These are phyloP conservation scores for Cheilosia impressa DNA, from an alignment of 2,888 invertebrate genomes.

Conservation along the genomic window DNA sequence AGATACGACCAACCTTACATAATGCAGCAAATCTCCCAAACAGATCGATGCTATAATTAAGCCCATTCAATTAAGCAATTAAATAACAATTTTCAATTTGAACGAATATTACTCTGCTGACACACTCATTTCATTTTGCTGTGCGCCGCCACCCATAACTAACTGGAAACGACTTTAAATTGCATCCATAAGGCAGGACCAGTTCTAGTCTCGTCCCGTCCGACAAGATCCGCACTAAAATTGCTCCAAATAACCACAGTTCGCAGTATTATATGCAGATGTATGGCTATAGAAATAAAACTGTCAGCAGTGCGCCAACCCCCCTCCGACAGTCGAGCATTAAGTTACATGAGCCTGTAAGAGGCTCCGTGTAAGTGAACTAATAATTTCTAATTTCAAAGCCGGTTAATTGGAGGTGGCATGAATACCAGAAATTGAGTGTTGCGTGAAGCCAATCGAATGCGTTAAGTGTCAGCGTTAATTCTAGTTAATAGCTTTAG, in stretches of 20 bases:
- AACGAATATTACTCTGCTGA: slow-evolving; percentile 54
- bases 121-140: slow-evolving; percentile 50
- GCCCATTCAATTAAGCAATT: slow-evolving; percentile 62
- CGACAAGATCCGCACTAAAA: slow-evolving; percentile 29
- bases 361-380: slow-evolving; percentile 1
- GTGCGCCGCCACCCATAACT: slow-evolving; percentile 45
- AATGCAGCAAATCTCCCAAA: not conserved
- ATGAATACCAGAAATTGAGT: slow-evolving; percentile 55
- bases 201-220: slow-evolving; percentile 16
- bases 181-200: slow-evolving; percentile 18
- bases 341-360: slow-evolving; percentile 47
- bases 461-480: slow-evolving; percentile 9
- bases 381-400: slow-evolving; percentile 20
- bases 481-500: slow-evolving; percentile 22
- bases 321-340: slow-evolving; percentile 18
- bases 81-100: slow-evolving; percentile 60
- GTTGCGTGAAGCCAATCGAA: slow-evolving; percentile 34
- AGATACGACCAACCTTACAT: not conserved
- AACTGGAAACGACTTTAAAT: slow-evolving; percentile 1
- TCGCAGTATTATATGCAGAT: slow-evolving; percentile 34
- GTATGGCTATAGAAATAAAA: slow-evolving; percentile 44
- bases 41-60: slow-evolving; percentile 25
- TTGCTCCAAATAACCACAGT: slow-evolving; percentile 30
- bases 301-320: slow-evolving; percentile 16
- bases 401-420: slow-evolving; percentile 38